Evolutionary conservation across 2,888 invertebrate genomes (phyloP).

Genomic region (Azorinus chamasolen): DNA sequence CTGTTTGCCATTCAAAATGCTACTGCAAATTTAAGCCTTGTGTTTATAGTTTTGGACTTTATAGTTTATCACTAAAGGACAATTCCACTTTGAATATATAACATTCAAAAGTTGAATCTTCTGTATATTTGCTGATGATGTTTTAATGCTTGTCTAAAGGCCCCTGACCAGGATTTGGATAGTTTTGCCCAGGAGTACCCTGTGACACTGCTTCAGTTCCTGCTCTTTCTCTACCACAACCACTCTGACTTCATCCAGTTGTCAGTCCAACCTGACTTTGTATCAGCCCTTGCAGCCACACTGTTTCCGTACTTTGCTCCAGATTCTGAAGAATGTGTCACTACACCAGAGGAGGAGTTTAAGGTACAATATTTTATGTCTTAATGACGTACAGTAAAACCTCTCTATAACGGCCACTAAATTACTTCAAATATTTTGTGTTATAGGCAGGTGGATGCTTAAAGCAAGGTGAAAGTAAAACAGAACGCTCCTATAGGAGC

Average conservation of each 20-base stretch:
- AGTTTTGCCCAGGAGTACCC: conserved; percentile 86
- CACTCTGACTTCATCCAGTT: conserved; percentile 96
- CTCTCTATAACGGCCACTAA: too few species aligned
- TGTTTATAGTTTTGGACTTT: too few species aligned
- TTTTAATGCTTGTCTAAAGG: conserved; percentile 22
- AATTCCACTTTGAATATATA: too few species aligned
- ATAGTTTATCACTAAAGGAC: too few species aligned
- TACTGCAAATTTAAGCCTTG: too few species aligned
- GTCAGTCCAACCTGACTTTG: conserved; percentile 96
- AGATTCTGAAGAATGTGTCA: conserved; percentile 83
- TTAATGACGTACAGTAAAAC: too few species aligned
- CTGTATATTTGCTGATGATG: conserved; percentile 1
- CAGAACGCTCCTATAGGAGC: too few species aligned
- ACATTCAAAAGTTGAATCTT: too few species aligned
- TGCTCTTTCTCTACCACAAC: conserved; percentile 98
- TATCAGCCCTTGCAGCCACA: conserved; percentile 94
- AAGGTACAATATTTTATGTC: conserved; percentile 84
- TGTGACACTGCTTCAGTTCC: conserved; percentile 90
- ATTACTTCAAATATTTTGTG: too few species aligned
- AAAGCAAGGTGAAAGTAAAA: too few species aligned
- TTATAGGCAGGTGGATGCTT: too few species aligned
- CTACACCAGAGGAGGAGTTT: conserved; percentile 86
- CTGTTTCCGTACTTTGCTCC: conserved; percentile 89
- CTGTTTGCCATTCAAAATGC: too few species aligned
- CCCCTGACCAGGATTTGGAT: conserved; percentile 69